Percentiles rank a stretch among this genome's conserved stretches.
Conservation (phyloP, 2,113 vertebrate species). For the Ailurus styani region DNA sequence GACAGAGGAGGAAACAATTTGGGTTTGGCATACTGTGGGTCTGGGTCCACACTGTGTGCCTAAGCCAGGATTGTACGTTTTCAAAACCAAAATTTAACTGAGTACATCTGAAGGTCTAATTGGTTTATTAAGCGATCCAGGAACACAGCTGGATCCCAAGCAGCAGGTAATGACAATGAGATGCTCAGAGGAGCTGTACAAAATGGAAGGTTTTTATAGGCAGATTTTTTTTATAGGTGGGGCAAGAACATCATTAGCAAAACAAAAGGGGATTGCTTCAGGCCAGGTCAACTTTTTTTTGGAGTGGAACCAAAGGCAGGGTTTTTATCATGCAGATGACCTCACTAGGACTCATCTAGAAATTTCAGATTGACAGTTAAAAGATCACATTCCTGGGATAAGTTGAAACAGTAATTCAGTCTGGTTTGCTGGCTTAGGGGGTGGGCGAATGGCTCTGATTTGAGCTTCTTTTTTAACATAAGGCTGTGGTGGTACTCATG, state of each 20-base stretch:
- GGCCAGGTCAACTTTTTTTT: neutral
- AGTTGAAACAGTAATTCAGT: neutral
- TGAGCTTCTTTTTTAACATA: neutral
- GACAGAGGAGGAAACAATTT: neutral
- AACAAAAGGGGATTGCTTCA: neutral
- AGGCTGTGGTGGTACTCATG: neutral
- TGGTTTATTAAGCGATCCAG: neutral
- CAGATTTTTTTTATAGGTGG: neutral
- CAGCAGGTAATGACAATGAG: neutral
- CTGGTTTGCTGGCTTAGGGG: neutral
- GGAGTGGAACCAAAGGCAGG: neutral
- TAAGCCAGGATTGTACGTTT: neutral
- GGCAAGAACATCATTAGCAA: neutral
- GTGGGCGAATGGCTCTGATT: neutral
- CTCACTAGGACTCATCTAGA: neutral
- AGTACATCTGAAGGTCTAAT: neutral
- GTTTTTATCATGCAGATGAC: neutral
- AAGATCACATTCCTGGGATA: neutral
- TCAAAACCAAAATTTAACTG: neutral
- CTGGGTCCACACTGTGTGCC: neutral
- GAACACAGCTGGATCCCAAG: neutral
- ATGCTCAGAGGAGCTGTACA: neutral
- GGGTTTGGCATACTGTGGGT: neutral
- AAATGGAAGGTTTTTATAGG: neutral
- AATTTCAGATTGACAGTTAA: neutral